A percentile compares a stretch with the other conserved stretches of the same genome.
phyloP scores from a whole-genome alignment of 92 coral and sea anemone species.

The Epizoanthus stellaris region DNA sequence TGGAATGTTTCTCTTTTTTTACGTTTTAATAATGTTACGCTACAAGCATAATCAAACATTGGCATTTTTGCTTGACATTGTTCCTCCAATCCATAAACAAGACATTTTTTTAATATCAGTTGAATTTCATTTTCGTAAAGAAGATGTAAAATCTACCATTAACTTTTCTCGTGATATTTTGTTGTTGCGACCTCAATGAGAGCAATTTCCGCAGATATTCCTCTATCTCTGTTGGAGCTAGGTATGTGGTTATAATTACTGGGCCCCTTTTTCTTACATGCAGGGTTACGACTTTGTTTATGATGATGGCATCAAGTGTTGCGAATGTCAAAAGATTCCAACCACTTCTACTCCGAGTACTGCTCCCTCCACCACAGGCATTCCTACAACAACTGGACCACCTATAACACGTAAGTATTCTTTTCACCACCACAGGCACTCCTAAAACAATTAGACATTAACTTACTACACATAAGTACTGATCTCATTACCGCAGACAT shows the following conservation, averaged over 20 bases:
- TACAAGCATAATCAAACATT: too few species aligned
- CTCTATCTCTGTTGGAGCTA: background rate
- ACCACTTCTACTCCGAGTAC: conserved; percentile 39
- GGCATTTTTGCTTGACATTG: too few species aligned
- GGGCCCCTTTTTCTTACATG: background rate
- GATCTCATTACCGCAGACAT: background rate
- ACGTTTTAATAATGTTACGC: too few species aligned
- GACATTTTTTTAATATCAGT: too few species aligned
- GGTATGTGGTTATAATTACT: too few species aligned
- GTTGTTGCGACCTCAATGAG: background rate
- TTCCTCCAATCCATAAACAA: too few species aligned
- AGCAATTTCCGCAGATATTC: background rate
- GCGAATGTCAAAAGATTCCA: conserved; percentile 59
- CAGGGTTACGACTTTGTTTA: conserved; percentile 62
- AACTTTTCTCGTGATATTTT: too few species aligned
- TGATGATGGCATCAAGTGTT: conserved; percentile 55
- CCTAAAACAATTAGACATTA: background rate
- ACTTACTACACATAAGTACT: background rate
- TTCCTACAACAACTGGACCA: conserved; percentile 29
- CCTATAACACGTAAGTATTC: conserved; percentile 41
- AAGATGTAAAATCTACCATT: too few species aligned
- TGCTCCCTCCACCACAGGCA: conserved; percentile 10
- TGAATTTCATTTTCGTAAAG: too few species aligned
- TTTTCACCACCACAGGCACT: background rate
- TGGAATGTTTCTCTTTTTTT: too few species aligned